Evolutionary conservation across 2,797 vertebrate species (phyloP), one percentile per base, ranked within the genome.

Genomic region (Phoeniculus purpureus): DNA sequence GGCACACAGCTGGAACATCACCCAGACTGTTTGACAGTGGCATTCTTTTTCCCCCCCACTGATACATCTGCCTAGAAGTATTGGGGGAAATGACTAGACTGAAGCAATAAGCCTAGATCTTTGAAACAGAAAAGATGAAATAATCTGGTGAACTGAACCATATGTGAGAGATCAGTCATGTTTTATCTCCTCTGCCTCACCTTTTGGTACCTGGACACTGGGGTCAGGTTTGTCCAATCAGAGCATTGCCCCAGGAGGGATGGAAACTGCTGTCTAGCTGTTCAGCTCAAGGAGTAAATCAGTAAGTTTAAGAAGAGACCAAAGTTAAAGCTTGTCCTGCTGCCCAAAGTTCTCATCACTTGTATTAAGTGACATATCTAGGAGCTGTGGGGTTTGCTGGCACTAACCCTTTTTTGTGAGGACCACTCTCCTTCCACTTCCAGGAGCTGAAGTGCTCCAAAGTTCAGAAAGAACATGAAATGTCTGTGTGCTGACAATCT

Each of bases 351-450:
- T 80, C 29, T 81, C 54, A 60, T 65, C 71, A 29, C 29, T 71
- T 0, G 0, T 51, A 20, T n/a, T 51, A 31, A 4, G 8, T 0
- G 0, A 37, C 17, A 3, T 16, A 81, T 29, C 16, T 43, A 64
- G 72, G 50, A 87, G 27, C 34, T 56, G 22, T 8, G 52, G 68
- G 22, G 6, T 71, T 68, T 89, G 43, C 58, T 77, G 64, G 65
- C 27, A 23, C 15, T 60, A 54, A 32, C 50, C 19, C n/a, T 47
- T 22, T 48, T 74, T 52, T 54, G 26, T 4, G 8, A 27, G 26
- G 50, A 26, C 50, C 52, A 29, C 48, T 40, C 31, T 20, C 81
- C 18, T 43, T 78, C 32, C 5, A 8, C 19, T n/a, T n/a, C 26
- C 40, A 45, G 25, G 59, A 59, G 19, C 25, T 40, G 29, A 45